Evolutionary conservation across 1,140 invertebrate species (phyloP).

Genomic region (Polypedilum pembai): DNA sequence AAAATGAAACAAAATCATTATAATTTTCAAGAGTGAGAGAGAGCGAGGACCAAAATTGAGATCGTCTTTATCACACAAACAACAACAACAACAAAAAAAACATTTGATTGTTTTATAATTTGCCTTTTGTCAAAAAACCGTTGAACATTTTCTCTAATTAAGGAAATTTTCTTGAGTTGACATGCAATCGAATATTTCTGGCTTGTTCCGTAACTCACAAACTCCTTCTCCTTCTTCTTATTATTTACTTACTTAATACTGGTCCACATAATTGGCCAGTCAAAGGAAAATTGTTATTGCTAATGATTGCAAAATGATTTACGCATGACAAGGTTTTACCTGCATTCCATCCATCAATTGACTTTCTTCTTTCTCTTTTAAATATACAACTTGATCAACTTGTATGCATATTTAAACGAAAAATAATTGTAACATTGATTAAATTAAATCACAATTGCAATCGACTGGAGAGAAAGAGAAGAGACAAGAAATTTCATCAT

Average conservation of each 20-base stretch:
- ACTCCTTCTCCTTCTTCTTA: neutral
- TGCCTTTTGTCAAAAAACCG: too few relatives aligned
- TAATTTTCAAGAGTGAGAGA: neutral
- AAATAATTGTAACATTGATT: neutral
- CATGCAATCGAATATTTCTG: too few relatives aligned
- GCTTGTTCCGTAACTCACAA: too few relatives aligned
- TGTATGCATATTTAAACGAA: neutral
- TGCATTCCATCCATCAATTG: too few relatives aligned
- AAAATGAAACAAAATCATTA: constrained; percentile 26
- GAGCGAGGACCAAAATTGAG: neutral
- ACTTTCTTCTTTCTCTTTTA: too few relatives aligned
- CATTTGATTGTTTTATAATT: too few relatives aligned
- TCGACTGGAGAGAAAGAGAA: neutral
- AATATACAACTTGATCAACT: too few relatives aligned
- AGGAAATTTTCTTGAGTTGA: too few relatives aligned
- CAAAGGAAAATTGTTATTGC: constrained; percentile 1
- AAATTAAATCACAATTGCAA: neutral
- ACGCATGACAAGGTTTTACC: neutral
- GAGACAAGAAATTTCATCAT: neutral
- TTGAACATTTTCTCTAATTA: too few relatives aligned
- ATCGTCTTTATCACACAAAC: neutral
- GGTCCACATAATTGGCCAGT: neutral
- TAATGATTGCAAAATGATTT: neutral
- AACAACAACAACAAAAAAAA: too few relatives aligned
- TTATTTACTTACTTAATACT: neutral